phyloP scores from a whole-genome alignment of 1,140 invertebrate species.

The Augochlora pura region DNA sequence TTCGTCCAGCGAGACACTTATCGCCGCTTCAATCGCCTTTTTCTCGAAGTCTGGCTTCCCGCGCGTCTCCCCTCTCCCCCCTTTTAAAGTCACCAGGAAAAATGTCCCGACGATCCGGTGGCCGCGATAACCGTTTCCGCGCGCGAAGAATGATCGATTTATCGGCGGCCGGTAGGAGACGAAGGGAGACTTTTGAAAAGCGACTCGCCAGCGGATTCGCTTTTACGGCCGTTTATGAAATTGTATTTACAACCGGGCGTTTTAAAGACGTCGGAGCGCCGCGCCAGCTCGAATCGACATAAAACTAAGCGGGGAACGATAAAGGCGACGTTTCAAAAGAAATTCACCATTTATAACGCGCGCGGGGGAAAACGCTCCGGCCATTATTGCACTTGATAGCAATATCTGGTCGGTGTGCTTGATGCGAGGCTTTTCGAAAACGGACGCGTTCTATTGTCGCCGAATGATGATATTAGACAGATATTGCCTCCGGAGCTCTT shows the following conservation, averaged over 20 bases:
- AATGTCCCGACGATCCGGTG: background rate
- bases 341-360: slow-evolving; percentile 9
- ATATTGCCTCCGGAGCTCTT: no score
- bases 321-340: background rate
- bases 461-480: background rate
- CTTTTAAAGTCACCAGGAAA: background rate
- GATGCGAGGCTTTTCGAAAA: background rate
- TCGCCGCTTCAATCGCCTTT: slow-evolving; percentile 12
- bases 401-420: background rate
- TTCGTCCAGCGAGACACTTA: slow-evolving; percentile 2
- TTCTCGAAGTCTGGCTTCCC: background rate
- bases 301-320: background rate
- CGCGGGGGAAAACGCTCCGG: background rate
- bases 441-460: background rate
- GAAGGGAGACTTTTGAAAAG: background rate
- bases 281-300: background rate
- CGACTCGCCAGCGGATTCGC: background rate
- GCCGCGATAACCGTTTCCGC: no score
- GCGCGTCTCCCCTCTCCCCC: background rate
- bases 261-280: background rate
- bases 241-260: background rate
- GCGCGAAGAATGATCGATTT: background rate
- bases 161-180: background rate
- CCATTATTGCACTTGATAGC: background rate
- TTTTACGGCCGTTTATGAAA: background rate